Percentiles rank a stretch among this genome's conserved stretches.
phyloP scores from a whole-genome alignment of 1,140 invertebrate species.

The Stegodyphus dumicola region DNA sequence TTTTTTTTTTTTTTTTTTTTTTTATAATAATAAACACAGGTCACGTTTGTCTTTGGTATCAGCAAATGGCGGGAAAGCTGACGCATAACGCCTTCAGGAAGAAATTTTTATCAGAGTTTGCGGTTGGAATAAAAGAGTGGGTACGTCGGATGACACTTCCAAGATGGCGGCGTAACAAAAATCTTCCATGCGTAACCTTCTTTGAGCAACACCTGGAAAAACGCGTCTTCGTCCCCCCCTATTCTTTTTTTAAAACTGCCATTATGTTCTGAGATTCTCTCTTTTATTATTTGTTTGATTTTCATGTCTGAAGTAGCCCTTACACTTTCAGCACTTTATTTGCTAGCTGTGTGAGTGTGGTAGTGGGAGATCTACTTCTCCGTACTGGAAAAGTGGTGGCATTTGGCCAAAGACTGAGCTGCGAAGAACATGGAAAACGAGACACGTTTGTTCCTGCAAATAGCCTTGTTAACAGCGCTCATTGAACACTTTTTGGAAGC shows the following conservation, averaged over 20 bases:
- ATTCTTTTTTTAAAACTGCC: neutral
- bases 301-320: neutral
- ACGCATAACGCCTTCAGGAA: constrained; percentile 5
- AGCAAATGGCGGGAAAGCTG: neutral
- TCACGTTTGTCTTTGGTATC: too few relatives aligned
- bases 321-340: constrained; percentile 24
- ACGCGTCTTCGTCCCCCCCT: constrained; percentile 10
- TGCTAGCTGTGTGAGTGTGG: neutral
- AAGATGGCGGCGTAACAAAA: constrained; percentile 13
- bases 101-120: neutral
- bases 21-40: too few relatives aligned
- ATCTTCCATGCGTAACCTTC: constrained; percentile 11
- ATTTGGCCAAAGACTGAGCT: neutral
- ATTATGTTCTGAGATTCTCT: neutral
- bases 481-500: neutral
- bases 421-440: neutral
- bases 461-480: constrained; percentile 19
- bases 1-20: too few relatives aligned
- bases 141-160: constrained; percentile 1
- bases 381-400: neutral
- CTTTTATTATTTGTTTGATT: neutral
- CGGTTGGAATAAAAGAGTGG: neutral
- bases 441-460: constrained; percentile 21
- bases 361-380: too few relatives aligned
- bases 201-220: constrained; percentile 18